Conservation (phyloP, 2,888 invertebrate genomes). For the Ectemnius cavifrons region DNA sequence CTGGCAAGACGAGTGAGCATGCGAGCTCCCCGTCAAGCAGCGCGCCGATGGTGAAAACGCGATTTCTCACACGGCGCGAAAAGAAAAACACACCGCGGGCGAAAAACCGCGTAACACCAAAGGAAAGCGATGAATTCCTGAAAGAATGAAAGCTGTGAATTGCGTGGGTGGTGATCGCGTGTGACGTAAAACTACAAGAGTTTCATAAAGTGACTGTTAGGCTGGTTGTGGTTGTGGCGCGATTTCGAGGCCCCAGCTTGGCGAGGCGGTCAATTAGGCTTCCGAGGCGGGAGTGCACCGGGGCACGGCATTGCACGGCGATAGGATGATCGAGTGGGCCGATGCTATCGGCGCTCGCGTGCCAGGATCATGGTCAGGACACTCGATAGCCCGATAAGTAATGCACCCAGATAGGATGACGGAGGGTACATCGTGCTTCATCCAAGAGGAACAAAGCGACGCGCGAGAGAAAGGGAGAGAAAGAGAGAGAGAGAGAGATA, state of each 20-base stretch:
- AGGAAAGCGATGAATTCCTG: too few species aligned
- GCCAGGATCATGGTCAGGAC: constrained; percentile 70
- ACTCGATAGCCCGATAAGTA: constrained; percentile 71
- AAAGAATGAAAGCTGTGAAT: too few species aligned
- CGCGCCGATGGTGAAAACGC: too few species aligned
- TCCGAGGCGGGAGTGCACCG: constrained; percentile 50
- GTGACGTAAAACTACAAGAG: too few species aligned
- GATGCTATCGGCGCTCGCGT: constrained; percentile 72
- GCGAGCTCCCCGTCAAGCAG: neutral
- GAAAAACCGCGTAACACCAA: too few species aligned
- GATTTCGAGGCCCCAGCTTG: neutral
- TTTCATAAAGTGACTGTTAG: too few species aligned
- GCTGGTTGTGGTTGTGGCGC: too few species aligned
- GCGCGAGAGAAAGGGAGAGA: constrained; percentile 30
- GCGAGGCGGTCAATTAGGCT: constrained; percentile 58
- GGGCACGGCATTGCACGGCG: constrained; percentile 65
- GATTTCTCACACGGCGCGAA: too few species aligned
- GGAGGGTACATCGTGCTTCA: constrained; percentile 51
- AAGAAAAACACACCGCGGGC: too few species aligned
- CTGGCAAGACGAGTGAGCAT: neutral
- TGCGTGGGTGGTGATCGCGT: too few species aligned
- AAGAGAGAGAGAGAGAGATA: constrained; percentile 5
- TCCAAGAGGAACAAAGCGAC: constrained; percentile 23
- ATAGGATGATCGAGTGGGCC: constrained; percentile 73
- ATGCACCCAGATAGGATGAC: constrained; percentile 70